phyloP scores from a whole-genome alignment of 2,888 invertebrate species.

The Stenolophus ochropezus region DNA sequence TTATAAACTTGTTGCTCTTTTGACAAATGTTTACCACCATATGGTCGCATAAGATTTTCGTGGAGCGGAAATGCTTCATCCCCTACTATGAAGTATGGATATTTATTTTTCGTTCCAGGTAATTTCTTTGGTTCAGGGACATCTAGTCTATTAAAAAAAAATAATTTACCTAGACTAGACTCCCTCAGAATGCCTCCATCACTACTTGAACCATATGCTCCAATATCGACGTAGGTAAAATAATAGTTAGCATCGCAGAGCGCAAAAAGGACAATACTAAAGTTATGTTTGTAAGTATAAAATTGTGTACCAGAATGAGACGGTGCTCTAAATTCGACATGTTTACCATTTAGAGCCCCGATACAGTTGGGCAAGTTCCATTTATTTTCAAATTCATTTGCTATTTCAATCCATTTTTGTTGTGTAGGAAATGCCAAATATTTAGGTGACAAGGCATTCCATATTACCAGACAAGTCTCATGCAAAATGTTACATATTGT shows the following conservation, averaged over 20 bases:
- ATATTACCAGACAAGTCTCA: conserved; percentile 40
- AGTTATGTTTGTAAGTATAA: conserved; percentile 65
- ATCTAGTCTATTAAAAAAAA: conserved; percentile 61
- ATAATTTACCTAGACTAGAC: conserved; percentile 60
- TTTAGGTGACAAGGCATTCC: conserved; percentile 12
- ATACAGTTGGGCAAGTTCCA: conserved; percentile 65
- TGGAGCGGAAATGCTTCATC: conserved; percentile 66
- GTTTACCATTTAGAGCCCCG: background rate
- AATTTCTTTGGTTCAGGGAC: conserved; percentile 64
- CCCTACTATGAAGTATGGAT: conserved; percentile 66
- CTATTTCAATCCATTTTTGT: conserved; percentile 64
- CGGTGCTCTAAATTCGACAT: background rate
- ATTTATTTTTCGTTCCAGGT: conserved; percentile 62
- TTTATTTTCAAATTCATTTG: conserved; percentile 64
- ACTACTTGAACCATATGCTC: conserved; percentile 66
- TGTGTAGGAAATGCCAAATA: conserved; percentile 59
- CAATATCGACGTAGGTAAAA: conserved; percentile 65
- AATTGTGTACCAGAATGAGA: background rate
- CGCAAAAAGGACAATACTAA: conserved; percentile 67
- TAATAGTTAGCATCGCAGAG: conserved; percentile 63
- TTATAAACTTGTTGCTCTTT: background rate
- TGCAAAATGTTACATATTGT: conserved; percentile 37
- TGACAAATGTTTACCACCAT: conserved; percentile 62
- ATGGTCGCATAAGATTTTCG: conserved; percentile 62
- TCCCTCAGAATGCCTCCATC: conserved; percentile 66